Percentiles rank a stretch among this genome's conserved stretches.
Conservation (phyloP, 2,113 vertebrate genomes). For the Panthera leo region DNA sequence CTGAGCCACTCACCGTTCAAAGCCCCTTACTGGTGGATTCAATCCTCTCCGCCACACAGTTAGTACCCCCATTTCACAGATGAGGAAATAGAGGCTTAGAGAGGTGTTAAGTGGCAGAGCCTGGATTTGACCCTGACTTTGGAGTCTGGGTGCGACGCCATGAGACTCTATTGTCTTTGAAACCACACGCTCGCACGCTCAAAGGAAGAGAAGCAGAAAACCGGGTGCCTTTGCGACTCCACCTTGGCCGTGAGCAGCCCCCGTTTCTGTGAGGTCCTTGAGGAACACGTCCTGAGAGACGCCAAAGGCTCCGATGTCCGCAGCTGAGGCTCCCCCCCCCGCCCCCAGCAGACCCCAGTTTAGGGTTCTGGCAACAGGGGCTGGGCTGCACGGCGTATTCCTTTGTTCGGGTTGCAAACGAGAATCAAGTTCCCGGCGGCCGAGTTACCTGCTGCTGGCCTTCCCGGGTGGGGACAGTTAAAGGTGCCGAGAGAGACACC, state of each 20-base stretch:
- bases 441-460: neutral
- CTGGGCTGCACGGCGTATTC: fast-evolving
- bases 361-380: neutral
- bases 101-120: neutral
- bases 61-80: neutral
- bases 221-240: neutral
- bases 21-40: neutral
- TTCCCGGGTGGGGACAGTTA: neutral
- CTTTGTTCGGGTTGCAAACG: fast-evolving
- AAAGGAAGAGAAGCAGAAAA: neutral
- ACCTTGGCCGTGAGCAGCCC: neutral
- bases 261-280: neutral
- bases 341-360: neutral
- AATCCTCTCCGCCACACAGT: neutral
- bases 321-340: neutral
- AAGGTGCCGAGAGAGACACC: neutral
- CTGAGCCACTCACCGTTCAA: fast-evolving
- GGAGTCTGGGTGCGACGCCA: neutral
- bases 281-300: fast-evolving
- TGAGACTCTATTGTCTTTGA: neutral
- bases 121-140: neutral
- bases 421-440: fast-evolving
- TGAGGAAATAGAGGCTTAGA: neutral
- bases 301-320: neutral
- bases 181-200: neutral